Evolutionary conservation across 2,888 invertebrate genomes (phyloP), one percentile per base, ranked within the genome.

Genomic region (Dendrolimus pini): DNA sequence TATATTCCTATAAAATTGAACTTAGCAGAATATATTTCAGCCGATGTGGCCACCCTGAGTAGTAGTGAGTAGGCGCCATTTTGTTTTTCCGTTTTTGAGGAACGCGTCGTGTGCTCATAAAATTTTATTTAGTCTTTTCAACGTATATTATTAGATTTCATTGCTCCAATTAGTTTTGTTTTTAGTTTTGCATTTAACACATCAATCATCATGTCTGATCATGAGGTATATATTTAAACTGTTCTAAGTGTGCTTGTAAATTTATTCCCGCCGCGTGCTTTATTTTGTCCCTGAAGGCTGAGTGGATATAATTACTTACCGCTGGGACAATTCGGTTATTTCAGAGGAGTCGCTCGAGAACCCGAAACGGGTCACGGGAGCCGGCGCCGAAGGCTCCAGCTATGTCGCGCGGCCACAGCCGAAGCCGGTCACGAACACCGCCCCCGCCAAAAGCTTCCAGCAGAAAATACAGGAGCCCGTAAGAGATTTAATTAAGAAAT

Each of bases 351-450:
- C 88, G 87, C 59, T 91, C 91, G 64, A 83, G 88, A 69, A 87
- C 89, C 61, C 86, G 91, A 60, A 91, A 91, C 82, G 91, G 91
- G 56, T 91, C 91, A 47, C 81, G 90, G 61, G 90, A 90, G 74
- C 84, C 82, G 58, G 82, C 78, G 58, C 80, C 83, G 56, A 91
- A 91, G 71, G 79, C 83, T 56, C 67, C 78, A 52, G 80, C 71
- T 55, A 88, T 90, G 88, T 83, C 91, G 55, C 80, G 90, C 55
- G 89, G 87, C 41, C 87, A 88, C 65, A 90, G 87, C 72, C 77
- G 90, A 70, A 91, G 89, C 88, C 90, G 91, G 85, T 90, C 90
- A 53, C 75, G 89, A 69, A 89, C 90, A 75, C 89, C 89, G 75
- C 89, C 90, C 72, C 89, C 89, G 81, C 91, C 89, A 73, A 89